Percentiles rank a stretch among this genome's conserved stretches.
These are phyloP conservation scores for Orchesella flavescens DNA, from an alignment of 2,888 invertebrate species.

Conservation along the genomic window DNA sequence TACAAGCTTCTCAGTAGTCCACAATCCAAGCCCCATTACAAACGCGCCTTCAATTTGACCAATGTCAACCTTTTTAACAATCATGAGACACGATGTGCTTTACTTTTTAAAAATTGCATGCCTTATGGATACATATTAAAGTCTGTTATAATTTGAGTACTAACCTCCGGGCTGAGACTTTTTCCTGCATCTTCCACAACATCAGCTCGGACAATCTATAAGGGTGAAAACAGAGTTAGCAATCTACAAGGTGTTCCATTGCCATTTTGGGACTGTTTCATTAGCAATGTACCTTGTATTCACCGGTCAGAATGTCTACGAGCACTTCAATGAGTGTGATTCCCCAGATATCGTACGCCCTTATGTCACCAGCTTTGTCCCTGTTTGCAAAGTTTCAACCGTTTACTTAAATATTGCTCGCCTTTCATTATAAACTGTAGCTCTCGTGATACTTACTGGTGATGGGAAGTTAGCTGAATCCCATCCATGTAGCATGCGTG, in stretches of 20 bases:
- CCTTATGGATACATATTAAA: too few relatives aligned
- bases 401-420: too few relatives aligned
- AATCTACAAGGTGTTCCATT: background rate
- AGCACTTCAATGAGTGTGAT: constrained; percentile 76
- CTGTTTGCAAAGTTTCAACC: too few relatives aligned
- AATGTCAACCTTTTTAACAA: constrained; percentile 75
- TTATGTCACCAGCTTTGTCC: constrained; percentile 56
- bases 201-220: constrained; percentile 65
- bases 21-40: constrained; percentile 75
- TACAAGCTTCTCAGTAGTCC: constrained; percentile 74
- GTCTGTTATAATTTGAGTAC: background rate
- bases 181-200: constrained; percentile 72
- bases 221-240: background rate
- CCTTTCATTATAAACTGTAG: too few relatives aligned
- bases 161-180: constrained; percentile 72
- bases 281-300: constrained; percentile 75
- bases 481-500: constrained; percentile 26
- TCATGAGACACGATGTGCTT: too few relatives aligned
- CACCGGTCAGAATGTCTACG: constrained; percentile 86
- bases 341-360: constrained; percentile 74
- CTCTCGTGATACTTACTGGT: constrained; percentile 22
- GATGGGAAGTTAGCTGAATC: constrained; percentile 37
- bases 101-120: too few relatives aligned
- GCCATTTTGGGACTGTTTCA: too few relatives aligned
- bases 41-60: constrained; percentile 75